Evolutionary conservation across 2,888 invertebrate genomes (phyloP).

Genomic region (Dichetophora obliterata): DNA sequence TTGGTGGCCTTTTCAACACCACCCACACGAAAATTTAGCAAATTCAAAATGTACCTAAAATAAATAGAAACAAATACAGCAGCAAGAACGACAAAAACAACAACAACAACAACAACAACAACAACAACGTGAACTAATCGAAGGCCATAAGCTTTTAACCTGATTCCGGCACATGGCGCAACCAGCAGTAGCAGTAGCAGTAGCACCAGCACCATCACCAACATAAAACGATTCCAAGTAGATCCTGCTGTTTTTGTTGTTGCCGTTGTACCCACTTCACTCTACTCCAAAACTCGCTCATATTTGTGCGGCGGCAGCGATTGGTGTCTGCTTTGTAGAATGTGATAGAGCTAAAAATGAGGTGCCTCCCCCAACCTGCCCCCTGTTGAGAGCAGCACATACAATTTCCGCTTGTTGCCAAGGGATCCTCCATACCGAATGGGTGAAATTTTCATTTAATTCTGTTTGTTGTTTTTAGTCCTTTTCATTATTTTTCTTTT

Average conservation of each 20-base stretch:
- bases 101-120: constrained; percentile 4
- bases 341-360: not conserved
- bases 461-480: constrained; percentile 4
- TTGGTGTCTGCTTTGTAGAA: constrained; percentile 12
- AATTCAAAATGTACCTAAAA: not conserved
- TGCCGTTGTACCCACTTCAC: not conserved
- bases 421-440: constrained; percentile 19
- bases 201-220: not conserved
- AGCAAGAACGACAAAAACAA: no score
- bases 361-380: not conserved
- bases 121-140: constrained; percentile 20
- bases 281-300: not conserved
- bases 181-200: no score
- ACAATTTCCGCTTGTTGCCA: constrained; percentile 38
- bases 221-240: not conserved
- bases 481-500: not conserved
- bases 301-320: not conserved
- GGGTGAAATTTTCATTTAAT: constrained; percentile 22
- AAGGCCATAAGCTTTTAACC: constrained; percentile 21
- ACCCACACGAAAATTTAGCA: not conserved
- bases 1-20: not conserved
- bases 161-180: constrained; percentile 18
- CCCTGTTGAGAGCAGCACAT: not conserved
- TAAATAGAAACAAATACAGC: not conserved
- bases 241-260: constrained; percentile 20